These are phyloP conservation scores for Leptobrachium leishanense DNA, from an alignment of 2,113 vertebrate species.

Conservation along the genomic window DNA sequence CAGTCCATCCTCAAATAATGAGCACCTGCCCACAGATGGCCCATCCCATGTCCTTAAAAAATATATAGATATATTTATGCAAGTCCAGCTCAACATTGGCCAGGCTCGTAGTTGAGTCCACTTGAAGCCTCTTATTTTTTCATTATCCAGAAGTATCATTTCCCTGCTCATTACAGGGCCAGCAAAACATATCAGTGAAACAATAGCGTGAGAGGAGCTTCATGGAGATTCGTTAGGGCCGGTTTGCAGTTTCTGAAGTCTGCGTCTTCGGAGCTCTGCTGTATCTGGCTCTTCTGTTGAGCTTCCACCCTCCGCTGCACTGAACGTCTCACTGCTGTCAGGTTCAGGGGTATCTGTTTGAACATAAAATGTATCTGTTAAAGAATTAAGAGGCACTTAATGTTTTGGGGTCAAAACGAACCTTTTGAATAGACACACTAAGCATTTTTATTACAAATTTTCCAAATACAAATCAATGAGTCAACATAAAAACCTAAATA, in stretches of 20 bases:
- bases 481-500: too few species aligned
- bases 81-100: slow-evolving; percentile 36
- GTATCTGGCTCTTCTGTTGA: slow-evolving; percentile 76
- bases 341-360: background rate
- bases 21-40: slow-evolving; percentile 21
- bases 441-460: too few species aligned
- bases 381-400: too few species aligned
- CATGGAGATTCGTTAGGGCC: slow-evolving; percentile 69
- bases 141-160: slow-evolving; percentile 34
- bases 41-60: slow-evolving; percentile 43
- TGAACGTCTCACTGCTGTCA: background rate
- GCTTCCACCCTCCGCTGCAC: slow-evolving; percentile 41
- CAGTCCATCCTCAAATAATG: slow-evolving; percentile 15
- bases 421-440: too few species aligned
- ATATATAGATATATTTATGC: slow-evolving; percentile 39
- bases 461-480: too few species aligned
- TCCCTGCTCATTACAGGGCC: slow-evolving; percentile 36
- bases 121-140: slow-evolving; percentile 16
- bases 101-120: slow-evolving; percentile 29
- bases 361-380: too few species aligned
- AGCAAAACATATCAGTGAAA: background rate
- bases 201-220: slow-evolving; percentile 47
- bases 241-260: slow-evolving; percentile 82
- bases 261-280: slow-evolving; percentile 81
- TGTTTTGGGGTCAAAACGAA: too few species aligned